Evolutionary conservation across 2,888 invertebrate genomes (phyloP), one percentile per base, ranked within the genome.

Genomic region (Dexiosoma caninum): DNA sequence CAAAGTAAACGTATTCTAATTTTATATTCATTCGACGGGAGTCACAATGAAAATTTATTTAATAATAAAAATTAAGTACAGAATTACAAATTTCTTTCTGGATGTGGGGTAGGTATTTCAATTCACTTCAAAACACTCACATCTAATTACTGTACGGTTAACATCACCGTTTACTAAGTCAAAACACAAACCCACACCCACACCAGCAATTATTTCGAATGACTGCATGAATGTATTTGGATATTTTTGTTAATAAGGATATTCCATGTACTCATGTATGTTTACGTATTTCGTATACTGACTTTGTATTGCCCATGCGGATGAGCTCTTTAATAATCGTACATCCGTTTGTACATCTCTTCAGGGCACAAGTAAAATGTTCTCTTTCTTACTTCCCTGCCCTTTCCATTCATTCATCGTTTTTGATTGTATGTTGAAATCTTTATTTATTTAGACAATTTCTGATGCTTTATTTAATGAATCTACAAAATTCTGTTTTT

Each of bases 281-380:
- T 23, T 1, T 12, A 0, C 8, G 10, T 27, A 9, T 23, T 14
- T 64, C 35, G 6, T 2, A 14, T 49, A 49, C 37, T 12, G 27
- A 19, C 30, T 51, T 27, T 27, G 27, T 21, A 10, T n/a, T 53
- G 21, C 30, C 14, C 30, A 8, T 2, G 1, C 14, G 30, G 14
- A 30, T 53, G 16, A 32, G 9, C 44, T 4, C 6, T 60, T 10
- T 30, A 60, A 14, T 67, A 12, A 14, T 8, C 21, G 16, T 35
- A 19, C 21, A 0, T 35, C 21, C 30, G 8, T 8, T 44, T 12
- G 62, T 42, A 66, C 60, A 35, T 60, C 71, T 27, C 55, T n/a
- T 70, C 59, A 57, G 66, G 53, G 59, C 70, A 53, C 53, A 57
- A 59, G 53, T 59, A 53, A 75, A 75, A 66, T 71, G 2, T 44